Conservation (phyloP, 2,888 invertebrate genomes). For the Hirtodrosophila confusa region DNA sequence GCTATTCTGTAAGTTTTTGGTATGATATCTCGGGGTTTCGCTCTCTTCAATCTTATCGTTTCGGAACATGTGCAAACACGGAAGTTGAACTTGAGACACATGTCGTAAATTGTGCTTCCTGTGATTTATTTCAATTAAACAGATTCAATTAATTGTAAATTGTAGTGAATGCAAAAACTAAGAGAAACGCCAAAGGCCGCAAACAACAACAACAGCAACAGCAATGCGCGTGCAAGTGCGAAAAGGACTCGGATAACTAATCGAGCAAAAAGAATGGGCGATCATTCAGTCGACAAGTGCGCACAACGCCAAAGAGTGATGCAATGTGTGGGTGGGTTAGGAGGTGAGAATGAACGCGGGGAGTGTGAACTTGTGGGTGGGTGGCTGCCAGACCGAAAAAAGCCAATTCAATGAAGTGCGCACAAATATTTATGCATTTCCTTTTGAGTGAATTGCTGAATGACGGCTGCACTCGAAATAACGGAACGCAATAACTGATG, state of each 20-base stretch:
- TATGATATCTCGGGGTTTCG: constrained; percentile 3
- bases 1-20: not conserved
- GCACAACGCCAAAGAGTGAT: constrained; percentile 9
- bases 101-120: constrained; percentile 64
- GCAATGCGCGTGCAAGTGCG: constrained; percentile 11
- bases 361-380: constrained; percentile 16
- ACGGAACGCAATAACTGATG: constrained; percentile 30
- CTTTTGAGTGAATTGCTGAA: constrained; percentile 43
- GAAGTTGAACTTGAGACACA: constrained; percentile 53
- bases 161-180: constrained; percentile 34
- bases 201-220: not conserved
- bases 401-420: constrained; percentile 64
- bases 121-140: constrained; percentile 72
- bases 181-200: constrained; percentile 6
- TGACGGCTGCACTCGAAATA: constrained; percentile 36
- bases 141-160: constrained; percentile 53
- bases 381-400: constrained; percentile 20
- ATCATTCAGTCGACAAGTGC: constrained; percentile 34
- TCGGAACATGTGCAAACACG: constrained; percentile 38
- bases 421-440: constrained; percentile 61
- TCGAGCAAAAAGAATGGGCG: constrained; percentile 14
- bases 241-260: constrained; percentile 46
- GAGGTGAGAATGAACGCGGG: not conserved
- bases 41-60: constrained; percentile 20
- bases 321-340: not conserved